Evolutionary conservation across 2,888 invertebrate species (phyloP), one percentile per base, ranked within the genome.

Genomic region (Tenthredo mesomela): DNA sequence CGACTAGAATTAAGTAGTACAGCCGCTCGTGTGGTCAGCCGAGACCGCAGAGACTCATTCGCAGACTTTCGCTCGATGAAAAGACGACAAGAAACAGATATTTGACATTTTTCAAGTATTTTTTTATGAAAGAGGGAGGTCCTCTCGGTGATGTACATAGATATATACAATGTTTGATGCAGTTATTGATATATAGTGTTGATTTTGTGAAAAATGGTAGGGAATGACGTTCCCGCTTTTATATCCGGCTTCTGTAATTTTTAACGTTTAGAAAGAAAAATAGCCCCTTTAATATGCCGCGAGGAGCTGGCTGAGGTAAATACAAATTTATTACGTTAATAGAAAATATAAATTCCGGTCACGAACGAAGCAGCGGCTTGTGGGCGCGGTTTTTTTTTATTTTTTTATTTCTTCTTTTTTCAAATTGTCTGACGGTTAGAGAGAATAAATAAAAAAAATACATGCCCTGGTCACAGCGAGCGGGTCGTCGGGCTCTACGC

Each of bases 251-350:
- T 40, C n/a, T 25, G n/a, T 73, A n/a, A 43, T 77, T 77, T 77
- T 50, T 77, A 47, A 77, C 43, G 21, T 61, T 37, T 12, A 7
- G 65, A 29, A 33, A 67, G 82, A 82, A 82, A 33, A 67, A 67
- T 67, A n/a, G 21, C 82, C 82, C 67, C 29, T 82, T 65, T 67
- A 82, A 82, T 33, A 82, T 70, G 47, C 80, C 25, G 50, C 18
- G 25, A 25, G 25, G 6, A 33, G 54, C 15, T 25, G 29, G 54
- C 77, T 43, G 77, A 33, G 71, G 84, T 75, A 75, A 82, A 84
- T 82, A 84, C 40, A 84, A 86, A 86, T 86, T 86, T 86, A 75
- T 85, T 77, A 85, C 70, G 82, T 71, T 80, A 86, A 82, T 67
- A 71, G 47, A 61, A 82, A 61, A 67, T 73, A 85, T 86, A 84